Evolutionary conservation across 1,140 invertebrate species (phyloP), one percentile per base, ranked within the genome.

Genomic region (Lineus longissimus): DNA sequence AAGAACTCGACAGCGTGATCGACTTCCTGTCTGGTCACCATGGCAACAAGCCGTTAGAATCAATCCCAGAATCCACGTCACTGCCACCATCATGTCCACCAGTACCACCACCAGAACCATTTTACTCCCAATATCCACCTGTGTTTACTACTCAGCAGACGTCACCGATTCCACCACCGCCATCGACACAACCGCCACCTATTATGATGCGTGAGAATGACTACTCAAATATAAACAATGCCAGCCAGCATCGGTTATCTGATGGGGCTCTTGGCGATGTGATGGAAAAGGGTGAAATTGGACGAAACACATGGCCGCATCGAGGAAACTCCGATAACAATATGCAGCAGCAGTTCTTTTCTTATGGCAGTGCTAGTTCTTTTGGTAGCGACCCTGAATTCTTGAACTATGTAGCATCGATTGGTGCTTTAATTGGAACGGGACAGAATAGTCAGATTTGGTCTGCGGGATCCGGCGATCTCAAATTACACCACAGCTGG

Each of bases 341-440:
- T 27, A 51, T 27, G 19, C n/a, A 51, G 19, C 47, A 51, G n/a
- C 47, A 51, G n/a, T 23, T 27, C 19, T 51, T 9, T 27, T 51
- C 25, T 9, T 27, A 9, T 9, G n/a, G 25, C 47, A 27, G 47
- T 27, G 47, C 47, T 6, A 27, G 47, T 23, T 19, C 19, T 19
- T 51, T 51, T 51, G 47, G 47, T 23, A 51, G 47, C n/a, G 47
- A 51, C 47, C 47, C 47, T 6, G 47, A 51, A 51, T 51, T 51
- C n/a, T 51, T 51, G 25, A 51, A 51, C n/a, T 51, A 51, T 27
- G 47, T 51, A 6, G 47, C 47, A 9, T 51, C 47, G 6, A 51
- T 51, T n/a, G 47, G 47, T 51, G 47, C 47, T n/a, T 27, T 51
- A n/a, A 51, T 51, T 27, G 47, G 47, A n/a, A 19, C n/a, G n/a